Evolutionary conservation across 2,113 vertebrate genomes (phyloP).

Genomic region (Lucifuga dentata): DNA sequence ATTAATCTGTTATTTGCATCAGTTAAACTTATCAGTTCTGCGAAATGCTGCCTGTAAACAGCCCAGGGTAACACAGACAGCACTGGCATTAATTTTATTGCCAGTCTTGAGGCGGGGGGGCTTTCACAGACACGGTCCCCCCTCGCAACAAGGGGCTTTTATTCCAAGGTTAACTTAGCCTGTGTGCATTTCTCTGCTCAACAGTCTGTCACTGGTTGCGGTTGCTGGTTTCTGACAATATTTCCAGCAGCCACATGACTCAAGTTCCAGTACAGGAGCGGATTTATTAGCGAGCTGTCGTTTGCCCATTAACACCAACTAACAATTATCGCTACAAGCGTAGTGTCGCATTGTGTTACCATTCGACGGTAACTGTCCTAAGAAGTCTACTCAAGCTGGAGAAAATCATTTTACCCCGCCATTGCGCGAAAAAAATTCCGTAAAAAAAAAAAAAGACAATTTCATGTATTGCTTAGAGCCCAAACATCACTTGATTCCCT

Average conservation of each 20-base stretch:
- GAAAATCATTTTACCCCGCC: conserved; percentile 5
- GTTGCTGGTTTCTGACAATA: conserved; percentile 24
- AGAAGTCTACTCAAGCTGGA: conserved; percentile 39
- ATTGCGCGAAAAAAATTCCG: not conserved
- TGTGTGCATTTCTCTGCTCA: conserved; percentile 42
- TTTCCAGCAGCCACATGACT: conserved; percentile 28
- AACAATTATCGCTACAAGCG: conserved; percentile 19
- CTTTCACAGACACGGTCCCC: conserved; percentile 13
- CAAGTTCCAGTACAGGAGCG: conserved; percentile 24
- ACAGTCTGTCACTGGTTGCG: conserved; percentile 77
- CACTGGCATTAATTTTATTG: not conserved
- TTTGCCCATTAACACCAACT: conserved; percentile 58
- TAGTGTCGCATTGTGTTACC: conserved; percentile 68
- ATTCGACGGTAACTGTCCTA: conserved; percentile 32
- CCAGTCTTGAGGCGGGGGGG: not conserved
- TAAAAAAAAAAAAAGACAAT: not conserved
- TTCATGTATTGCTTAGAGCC: conserved; percentile 28
- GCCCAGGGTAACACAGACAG: not conserved
- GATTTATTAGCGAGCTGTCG: not conserved
- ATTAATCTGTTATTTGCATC: conserved; percentile 1
- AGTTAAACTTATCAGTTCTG: conserved; percentile 14
- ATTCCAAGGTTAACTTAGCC: conserved; percentile 76
- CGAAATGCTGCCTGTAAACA: too few relatives aligned
- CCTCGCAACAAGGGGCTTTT: conserved; percentile 5
- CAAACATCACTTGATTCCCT: conserved; percentile 34